Evolutionary conservation across 2,888 invertebrate species (phyloP).

Genomic region (Laothoe populi): DNA sequence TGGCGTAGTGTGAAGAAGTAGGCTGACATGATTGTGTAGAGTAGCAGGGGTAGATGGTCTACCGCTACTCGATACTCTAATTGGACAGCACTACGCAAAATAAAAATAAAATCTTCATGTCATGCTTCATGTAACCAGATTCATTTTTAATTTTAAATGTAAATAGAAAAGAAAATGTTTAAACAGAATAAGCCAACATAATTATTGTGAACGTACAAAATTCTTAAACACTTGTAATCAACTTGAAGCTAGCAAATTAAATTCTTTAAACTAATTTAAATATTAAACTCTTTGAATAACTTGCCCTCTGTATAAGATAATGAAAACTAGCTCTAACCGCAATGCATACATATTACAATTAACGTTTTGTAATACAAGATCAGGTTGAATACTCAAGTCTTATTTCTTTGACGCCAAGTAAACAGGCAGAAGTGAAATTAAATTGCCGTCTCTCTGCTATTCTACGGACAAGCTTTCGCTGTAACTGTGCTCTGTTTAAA

Average conservation of each 20-base stretch:
- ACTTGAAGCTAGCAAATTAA: background rate
- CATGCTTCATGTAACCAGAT: too few species aligned
- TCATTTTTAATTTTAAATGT: too few species aligned
- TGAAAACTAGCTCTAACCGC: conserved; percentile 17
- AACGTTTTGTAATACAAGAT: conserved; percentile 34
- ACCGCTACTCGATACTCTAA: too few species aligned
- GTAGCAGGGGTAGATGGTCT: too few species aligned
- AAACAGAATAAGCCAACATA: background rate
- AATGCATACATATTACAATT: conserved; percentile 27
- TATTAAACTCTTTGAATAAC: conserved; percentile 18
- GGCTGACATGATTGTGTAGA: too few species aligned
- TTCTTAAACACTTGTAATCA: conserved; percentile 4
- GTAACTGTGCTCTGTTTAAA: conserved; percentile 47
- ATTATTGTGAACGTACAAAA: background rate
- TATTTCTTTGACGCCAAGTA: conserved; percentile 46
- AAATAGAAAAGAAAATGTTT: background rate
- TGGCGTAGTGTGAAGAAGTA: too few species aligned
- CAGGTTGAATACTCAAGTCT: conserved; percentile 44
- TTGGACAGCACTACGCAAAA: too few species aligned
- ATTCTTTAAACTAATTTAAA: conserved; percentile 18
- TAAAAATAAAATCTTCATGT: too few species aligned
- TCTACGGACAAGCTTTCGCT: conserved; percentile 45
- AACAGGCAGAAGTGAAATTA: conserved; percentile 53
- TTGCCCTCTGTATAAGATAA: background rate
- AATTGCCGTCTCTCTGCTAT: conserved; percentile 50